Base-by-base conservation (phyloP, 2,888 invertebrate species). In the Parnassius apollo region DNA sequence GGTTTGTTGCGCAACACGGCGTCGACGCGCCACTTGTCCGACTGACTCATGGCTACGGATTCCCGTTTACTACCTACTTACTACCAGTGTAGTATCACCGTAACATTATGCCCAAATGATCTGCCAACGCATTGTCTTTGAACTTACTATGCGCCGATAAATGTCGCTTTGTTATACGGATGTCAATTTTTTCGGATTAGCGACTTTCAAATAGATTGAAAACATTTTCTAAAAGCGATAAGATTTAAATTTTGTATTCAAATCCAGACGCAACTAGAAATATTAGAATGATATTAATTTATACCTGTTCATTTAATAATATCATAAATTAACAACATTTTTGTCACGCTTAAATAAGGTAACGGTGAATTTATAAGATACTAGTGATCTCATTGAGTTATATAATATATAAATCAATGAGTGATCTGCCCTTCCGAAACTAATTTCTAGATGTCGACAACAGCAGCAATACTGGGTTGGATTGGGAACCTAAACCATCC, bases 111-210 rank as follows among this genome's bases (percentile, higher is more conserved):
- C 83, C 84, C 86, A 88, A 88, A 88, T 81, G 82, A 85, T 86
- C 88, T 85, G 85, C 88, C 86, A 88, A 88, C 88, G 87, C 89
- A 87, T 87, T 89, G 87, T 88, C 86, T 88, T 86, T 86, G 83
- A 85, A 85, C 86, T 87, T 82, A 87, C 82, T 85, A 84, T 84
- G 78, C 75, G 71, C 74, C 78, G 79, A 86, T 88, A 81, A 88
- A 86, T 82, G 84, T 85, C 77, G 73, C 78, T 76, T 71, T 87
- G 83, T 85, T 88, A 85, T 85, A 85, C 74, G 70, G 70, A 69
- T 70, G 72, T 75, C 75, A 76, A 79, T 79, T 74, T 72, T 73
- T 71, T 69, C 65, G 68, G 71, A 68, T 66, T 70, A 72, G 73
- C 71, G 72, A 74, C 72, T 68, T 66, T 10, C 13, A 42, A 42